Evolutionary conservation across 35 echinoderm and acorn worm species (phyloP), one percentile per base, ranked within the genome.

Genomic region (Hemicentrotus pulcherrimus): DNA sequence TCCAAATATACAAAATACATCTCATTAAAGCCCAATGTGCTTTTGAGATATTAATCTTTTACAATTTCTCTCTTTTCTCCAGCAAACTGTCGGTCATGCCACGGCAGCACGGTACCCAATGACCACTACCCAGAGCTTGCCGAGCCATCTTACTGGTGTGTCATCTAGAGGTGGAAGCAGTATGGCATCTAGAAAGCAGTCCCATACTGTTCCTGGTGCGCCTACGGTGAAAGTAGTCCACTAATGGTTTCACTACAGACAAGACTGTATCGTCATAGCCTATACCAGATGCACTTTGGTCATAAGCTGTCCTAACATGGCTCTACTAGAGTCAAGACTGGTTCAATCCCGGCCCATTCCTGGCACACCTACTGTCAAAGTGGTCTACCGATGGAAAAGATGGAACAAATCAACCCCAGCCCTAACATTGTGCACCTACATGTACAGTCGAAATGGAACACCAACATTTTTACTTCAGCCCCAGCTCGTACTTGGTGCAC

Each of bases 51-150:
- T 4, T 47, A 95, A 10, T 91, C 86, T 30, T 30, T 46, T 61
- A 10, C 47, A 9, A 50, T 78, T 6, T 50, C 7, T 91, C 32
- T 45, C 96, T 32, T 95, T 92, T 46, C 59, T 92, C 41, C 95
- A 99, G 98, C 98, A 99, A 99, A 99, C 98, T 9, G 85, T 99
- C 88, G 98, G 98, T 31, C 98, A 99, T 95, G 98, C 98, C 9
- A 94, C 95, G 32, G 98, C 98, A 47, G 47, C 96, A 32, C 91
- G 95, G 22, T 97, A 99, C 32, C 97, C 98, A 14, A 59, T 41
- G 14, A 86, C 96, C 8, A 91, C 96, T 31, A 11, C 28, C 30
- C 95, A 94, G 28, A 94, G 94, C 24, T 86, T 48, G 85, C 95
- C 94, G 47, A 61, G 47, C 48, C 87, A 86, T 94, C 94, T 47